phyloP scores from a whole-genome alignment of 2,113 vertebrate species.

The Callionymus lyra region DNA sequence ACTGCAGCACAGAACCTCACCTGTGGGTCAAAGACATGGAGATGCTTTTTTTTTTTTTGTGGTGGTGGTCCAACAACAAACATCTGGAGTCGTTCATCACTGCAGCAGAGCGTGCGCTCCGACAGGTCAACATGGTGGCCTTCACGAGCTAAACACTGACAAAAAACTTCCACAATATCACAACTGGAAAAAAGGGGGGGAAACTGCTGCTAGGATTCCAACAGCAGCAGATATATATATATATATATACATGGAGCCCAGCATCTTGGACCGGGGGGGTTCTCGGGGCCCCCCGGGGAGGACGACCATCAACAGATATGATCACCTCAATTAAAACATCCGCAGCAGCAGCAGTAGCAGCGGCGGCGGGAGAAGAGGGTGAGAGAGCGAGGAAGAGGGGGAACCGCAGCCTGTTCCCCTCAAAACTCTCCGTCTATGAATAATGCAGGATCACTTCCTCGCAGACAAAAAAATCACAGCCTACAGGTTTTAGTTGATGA shows the following conservation, averaged over 20 bases:
- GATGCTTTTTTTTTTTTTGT: constrained; percentile 18
- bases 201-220: constrained; percentile 27
- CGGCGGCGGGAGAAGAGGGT: not conserved
- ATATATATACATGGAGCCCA: too few species aligned
- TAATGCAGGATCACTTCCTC: constrained; percentile 4
- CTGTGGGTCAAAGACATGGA: constrained; percentile 47
- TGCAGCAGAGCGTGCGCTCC: too few species aligned
- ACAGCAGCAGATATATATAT: constrained; percentile 57
- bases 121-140: too few species aligned
- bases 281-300: too few species aligned
- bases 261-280: too few species aligned
- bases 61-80: too few species aligned
- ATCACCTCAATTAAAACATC: constrained; percentile 60
- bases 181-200: too few species aligned
- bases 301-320: constrained; percentile 62
- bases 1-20: constrained; percentile 41
- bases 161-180: too few species aligned
- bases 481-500: constrained; percentile 27
- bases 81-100: too few species aligned
- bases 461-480: constrained; percentile 31
- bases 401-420: not conserved
- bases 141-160: too few species aligned
- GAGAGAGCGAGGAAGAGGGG: not conserved
- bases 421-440: not conserved
- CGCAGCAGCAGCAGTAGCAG: constrained; percentile 48